A percentile compares a stretch with the other conserved stretches of the same genome.
phyloP scores from a whole-genome alignment of 1,140 invertebrate genomes.

The Metopolophium dirhodum region DNA sequence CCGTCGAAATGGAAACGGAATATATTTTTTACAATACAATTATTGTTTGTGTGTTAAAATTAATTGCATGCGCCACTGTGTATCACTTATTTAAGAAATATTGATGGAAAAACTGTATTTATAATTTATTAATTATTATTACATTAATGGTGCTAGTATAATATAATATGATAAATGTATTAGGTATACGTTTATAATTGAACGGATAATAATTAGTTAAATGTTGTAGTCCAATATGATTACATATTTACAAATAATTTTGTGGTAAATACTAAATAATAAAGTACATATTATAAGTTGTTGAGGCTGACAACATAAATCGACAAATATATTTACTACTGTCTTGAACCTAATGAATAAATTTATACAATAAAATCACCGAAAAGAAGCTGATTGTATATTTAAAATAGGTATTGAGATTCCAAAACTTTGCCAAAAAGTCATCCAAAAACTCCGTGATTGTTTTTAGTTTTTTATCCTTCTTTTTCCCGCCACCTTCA shows the following conservation, averaged over 20 bases:
- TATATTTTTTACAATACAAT: not conserved
- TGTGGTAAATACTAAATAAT: not conserved
- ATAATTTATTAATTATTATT: not conserved
- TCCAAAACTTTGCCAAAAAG: conserved; percentile 45
- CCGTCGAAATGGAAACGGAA: not conserved
- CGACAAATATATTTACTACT: not conserved
- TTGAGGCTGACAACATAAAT: not conserved
- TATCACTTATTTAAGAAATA: not conserved
- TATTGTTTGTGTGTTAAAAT: not conserved
- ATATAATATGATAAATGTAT: not conserved
- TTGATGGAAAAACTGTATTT: not conserved
- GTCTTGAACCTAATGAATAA: not conserved
- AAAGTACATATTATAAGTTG: not conserved
- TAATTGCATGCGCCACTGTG: too few relatives aligned
- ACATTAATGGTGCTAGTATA: not conserved
- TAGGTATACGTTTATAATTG: not conserved
- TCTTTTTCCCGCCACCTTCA: not conserved
- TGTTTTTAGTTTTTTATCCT: conserved; percentile 39
- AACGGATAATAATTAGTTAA: not conserved
- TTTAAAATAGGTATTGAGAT: conserved; percentile 51
- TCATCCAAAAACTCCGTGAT: conserved; percentile 33
- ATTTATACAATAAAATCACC: conserved; percentile 32
- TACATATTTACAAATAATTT: too few relatives aligned
- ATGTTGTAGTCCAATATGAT: not conserved
- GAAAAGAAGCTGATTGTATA: conserved; percentile 40